Base-by-base conservation (phyloP, 1,140 invertebrate genomes). In the Drosophila kepulauana region DNA sequence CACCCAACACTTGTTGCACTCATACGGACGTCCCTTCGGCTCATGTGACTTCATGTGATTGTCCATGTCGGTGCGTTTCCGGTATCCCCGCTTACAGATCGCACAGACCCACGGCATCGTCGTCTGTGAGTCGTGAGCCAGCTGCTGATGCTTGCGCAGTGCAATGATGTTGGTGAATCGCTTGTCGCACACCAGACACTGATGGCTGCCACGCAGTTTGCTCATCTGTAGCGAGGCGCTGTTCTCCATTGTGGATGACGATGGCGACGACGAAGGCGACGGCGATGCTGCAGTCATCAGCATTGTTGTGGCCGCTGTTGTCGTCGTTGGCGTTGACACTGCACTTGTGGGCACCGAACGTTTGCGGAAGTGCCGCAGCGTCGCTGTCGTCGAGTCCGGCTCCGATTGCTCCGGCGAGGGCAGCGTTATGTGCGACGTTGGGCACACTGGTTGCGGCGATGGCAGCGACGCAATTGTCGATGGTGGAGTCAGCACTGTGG, bases 1-100 rank as follows among this genome's bases (percentile, higher is more conserved):
- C 16, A 92, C 91, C 25, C 72, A 77, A 43, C 91, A 92, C 33
- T 86, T 46, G n/a, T 81, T 91, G 68, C 91, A 92, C 59, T 92
- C 91, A 7, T 84, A 91, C 15, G 91, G 91, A 5, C 91, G 51
- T 0, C 91, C 91, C 48, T 91, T 88, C 11, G 80, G 79, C 49
- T 92, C 87, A 28, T 92, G 91, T 4, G 91, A 84, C 28, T 92
- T 91, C 91, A 92, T 92, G 49, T 92, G 91, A 3, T 91, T 78
- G n/a, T 92, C 87, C 51, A 92, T 75, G 2, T 91, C 91, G 11
- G 75, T 91, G 20, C 91, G 91, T 68, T 92, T 89, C 15, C 91
- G 78, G 54, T 86, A 92, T 38, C 91, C 91, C 0, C 91, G 87
- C 62, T 92, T 92, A 25, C 91, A 92, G 8, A 92, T 89, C 7